phyloP scores from a whole-genome alignment of 2,113 vertebrate species.

The Cinclus cinclus region DNA sequence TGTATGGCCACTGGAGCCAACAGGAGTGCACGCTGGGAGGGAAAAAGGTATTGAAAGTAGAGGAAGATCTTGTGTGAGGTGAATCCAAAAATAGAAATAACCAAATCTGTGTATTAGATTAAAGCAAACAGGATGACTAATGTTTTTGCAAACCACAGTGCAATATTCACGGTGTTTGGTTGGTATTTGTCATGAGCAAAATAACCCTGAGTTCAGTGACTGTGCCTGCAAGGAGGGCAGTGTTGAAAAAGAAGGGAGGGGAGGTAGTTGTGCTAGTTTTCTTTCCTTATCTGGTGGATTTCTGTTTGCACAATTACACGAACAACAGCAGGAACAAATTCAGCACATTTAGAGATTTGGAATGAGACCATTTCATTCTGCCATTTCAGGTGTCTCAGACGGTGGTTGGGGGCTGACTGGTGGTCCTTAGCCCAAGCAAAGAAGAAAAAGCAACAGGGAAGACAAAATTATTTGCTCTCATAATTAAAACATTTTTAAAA shows the following conservation, averaged over 20 bases:
- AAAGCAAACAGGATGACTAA: not conserved
- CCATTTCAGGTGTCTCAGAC: not conserved
- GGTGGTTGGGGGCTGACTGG: fast-evolving
- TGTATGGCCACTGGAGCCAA: not conserved
- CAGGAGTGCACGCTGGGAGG: fast-evolving
- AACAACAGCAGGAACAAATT: not conserved
- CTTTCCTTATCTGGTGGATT: not conserved
- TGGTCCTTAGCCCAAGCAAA: not conserved
- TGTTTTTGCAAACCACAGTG: not conserved
- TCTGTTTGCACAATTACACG: not conserved
- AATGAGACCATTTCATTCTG: not conserved
- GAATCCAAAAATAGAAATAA: not conserved
- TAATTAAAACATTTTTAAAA: not conserved
- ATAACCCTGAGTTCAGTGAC: not conserved
- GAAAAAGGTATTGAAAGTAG: not conserved
- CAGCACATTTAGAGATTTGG: not conserved
- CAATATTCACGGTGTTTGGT: not conserved
- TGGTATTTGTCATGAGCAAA: not conserved
- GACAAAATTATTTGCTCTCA: not conserved
- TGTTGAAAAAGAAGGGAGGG: not conserved
- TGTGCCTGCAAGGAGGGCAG: not conserved
- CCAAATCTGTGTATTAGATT: not conserved
- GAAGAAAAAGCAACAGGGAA: not conserved
- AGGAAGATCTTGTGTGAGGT: not conserved
- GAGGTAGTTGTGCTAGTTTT: not conserved